A percentile compares a stretch with the other conserved stretches of the same genome.
Conservation (phyloP, 35 echinoderm and acorn worm species). For the Heliocidaris tuberculata region DNA sequence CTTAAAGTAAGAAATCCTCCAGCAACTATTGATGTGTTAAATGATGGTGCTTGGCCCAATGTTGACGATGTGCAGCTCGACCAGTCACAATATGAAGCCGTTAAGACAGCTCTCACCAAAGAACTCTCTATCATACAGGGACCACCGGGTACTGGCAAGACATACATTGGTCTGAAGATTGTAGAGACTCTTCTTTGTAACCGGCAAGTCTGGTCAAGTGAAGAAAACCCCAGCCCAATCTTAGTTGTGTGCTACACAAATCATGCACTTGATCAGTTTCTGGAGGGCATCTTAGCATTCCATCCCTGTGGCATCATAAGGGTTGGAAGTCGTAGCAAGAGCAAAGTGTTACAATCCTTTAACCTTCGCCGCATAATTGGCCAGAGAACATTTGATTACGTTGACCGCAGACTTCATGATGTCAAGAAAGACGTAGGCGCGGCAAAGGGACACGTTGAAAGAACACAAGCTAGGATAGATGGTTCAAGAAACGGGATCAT, state of each 20-base stretch:
- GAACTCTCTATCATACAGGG: too few species aligned
- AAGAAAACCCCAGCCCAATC: conserved; percentile 49
- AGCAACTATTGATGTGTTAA: background rate
- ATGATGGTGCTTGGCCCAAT: conserved; percentile 46
- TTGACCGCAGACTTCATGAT: background rate
- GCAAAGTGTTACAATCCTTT: conserved; percentile 49
- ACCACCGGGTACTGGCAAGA: conserved; percentile 42
- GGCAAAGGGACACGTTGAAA: background rate
- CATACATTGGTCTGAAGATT: conserved; percentile 86
- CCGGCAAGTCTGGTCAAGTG: background rate
- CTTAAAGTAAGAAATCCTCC: background rate
- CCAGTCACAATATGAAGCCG: conserved; percentile 42
- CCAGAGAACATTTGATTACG: background rate
- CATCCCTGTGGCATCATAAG: conserved; percentile 66
- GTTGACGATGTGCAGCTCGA: conserved; percentile 30
- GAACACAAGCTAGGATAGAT: background rate
- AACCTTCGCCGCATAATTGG: conserved; percentile 6
- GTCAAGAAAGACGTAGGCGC: conserved; percentile 12
- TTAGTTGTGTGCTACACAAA: conserved; percentile 89
- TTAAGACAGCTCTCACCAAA: background rate
- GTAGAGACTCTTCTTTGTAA: conserved; percentile 71
- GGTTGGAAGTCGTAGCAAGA: conserved; percentile 77
- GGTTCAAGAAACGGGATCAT: background rate
- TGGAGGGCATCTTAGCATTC: conserved; percentile 26
- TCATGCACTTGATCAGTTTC: conserved; percentile 91